These are phyloP conservation scores for Huso huso DNA, from an alignment of 2,797 vertebrate genomes.

Conservation along the genomic window DNA sequence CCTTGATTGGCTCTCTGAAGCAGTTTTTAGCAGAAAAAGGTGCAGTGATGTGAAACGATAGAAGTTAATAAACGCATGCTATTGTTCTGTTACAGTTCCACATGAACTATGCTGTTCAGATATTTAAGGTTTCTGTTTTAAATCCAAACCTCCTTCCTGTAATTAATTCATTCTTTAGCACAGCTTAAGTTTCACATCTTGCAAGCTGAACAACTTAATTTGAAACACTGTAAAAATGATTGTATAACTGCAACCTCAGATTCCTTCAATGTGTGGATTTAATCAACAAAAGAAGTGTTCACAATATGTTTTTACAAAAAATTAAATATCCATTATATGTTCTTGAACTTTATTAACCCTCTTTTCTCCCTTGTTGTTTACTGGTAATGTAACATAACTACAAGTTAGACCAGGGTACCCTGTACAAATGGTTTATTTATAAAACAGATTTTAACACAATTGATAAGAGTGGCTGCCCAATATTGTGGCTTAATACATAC, in stretches of 20 bases:
- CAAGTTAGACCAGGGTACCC: no score
- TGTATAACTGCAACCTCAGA: constrained; percentile 1
- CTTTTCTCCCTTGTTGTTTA: neutral
- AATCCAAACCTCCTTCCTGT: constrained; percentile 52
- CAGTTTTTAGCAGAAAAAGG: constrained; percentile 46
- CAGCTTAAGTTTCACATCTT: constrained; percentile 16
- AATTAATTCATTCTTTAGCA: constrained; percentile 44
- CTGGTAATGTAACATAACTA: no score
- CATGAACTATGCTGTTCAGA: constrained; percentile 26
- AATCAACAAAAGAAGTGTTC: neutral
- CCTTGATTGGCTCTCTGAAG: constrained; percentile 38
- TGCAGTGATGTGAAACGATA: constrained; percentile 46
- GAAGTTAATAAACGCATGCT: constrained; percentile 20
- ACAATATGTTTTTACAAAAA: neutral
- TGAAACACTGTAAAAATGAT: constrained; percentile 16
- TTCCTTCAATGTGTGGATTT: neutral
- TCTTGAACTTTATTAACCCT: neutral
- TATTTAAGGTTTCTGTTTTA: constrained; percentile 45
- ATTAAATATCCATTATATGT: neutral
- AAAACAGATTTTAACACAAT: no score
- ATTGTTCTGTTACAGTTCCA: constrained; percentile 43
- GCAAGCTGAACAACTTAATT: constrained; percentile 7
- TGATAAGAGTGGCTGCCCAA: no score
- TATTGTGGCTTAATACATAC: no score
- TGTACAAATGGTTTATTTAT: no score